Evolutionary conservation across 2,797 vertebrate genomes (phyloP).

Genomic region (Borostomias antarcticus): DNA sequence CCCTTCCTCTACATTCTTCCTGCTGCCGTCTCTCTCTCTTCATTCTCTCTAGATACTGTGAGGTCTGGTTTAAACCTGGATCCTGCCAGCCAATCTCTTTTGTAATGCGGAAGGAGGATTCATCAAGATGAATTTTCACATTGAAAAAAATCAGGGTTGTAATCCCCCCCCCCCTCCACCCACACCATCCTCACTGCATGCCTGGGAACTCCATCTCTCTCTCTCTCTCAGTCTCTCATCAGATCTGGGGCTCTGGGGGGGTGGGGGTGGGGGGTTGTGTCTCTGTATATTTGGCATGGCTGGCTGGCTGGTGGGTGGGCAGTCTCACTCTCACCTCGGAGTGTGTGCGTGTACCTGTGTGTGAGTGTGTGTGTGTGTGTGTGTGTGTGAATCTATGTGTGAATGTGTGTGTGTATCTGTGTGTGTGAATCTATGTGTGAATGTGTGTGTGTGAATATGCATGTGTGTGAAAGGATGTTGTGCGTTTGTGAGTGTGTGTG

Average conservation of each 20-base stretch:
- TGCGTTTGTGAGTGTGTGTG: conserved; percentile 2
- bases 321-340: conserved; percentile 34
- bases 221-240: conserved; percentile 16
- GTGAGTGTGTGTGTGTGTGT: neutral
- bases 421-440: conserved; percentile 12
- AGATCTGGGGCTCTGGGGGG: conserved; percentile 6
- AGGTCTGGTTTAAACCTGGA: neutral
- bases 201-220: neutral
- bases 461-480: too few relatives aligned
- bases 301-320: conserved; percentile 19
- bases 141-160: neutral
- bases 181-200: conserved; percentile 16
- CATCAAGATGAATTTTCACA: conserved; percentile 6
- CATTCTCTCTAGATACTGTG: neutral
- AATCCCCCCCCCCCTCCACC: neutral
- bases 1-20: conserved; percentile 1
- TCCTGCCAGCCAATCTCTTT: neutral
- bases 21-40: neutral
- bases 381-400: neutral
- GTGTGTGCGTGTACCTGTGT: neutral
- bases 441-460: conserved; percentile 2
- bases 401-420: neutral
- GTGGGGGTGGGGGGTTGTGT: conserved; percentile 26
- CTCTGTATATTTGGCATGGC: conserved; percentile 6
- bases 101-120: neutral